These are phyloP conservation scores for Lethenteron reissneri DNA, from an alignment of 2,113 vertebrate species.

Conservation along the genomic window DNA sequence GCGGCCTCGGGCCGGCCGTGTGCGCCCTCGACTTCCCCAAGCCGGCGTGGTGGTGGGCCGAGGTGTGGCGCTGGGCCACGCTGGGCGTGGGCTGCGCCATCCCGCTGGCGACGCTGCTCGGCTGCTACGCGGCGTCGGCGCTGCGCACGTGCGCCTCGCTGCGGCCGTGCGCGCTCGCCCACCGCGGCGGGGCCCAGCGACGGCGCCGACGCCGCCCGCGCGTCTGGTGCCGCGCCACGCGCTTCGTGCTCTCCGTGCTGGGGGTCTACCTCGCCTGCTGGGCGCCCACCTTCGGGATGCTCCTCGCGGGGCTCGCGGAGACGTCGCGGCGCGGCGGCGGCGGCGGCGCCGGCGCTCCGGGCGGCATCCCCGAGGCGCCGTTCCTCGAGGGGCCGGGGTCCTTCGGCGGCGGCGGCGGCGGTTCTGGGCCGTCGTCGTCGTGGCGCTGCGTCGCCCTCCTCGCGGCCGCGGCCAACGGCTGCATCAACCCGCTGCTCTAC, in stretches of 20 bases:
- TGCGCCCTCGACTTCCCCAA: neutral
- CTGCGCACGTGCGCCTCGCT: neutral
- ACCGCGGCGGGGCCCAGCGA: neutral
- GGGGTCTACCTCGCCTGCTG: neutral
- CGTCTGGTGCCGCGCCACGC: slow-evolving; percentile 1
- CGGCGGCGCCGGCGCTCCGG: neutral
- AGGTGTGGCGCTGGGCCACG: slow-evolving; percentile 6
- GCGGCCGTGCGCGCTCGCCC: neutral
- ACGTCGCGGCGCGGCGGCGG: neutral
- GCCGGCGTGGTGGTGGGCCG: slow-evolving; percentile 4
- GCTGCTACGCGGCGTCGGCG: neutral
- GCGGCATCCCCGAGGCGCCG: too few relatives aligned
- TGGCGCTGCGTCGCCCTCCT: neutral
- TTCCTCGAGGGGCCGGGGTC: too few relatives aligned
- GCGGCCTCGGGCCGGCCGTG: neutral
- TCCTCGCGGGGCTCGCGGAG: neutral
- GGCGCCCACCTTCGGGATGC: neutral
- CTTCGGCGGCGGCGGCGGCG: too few relatives aligned
- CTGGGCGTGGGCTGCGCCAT: neutral
- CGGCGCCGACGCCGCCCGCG: neutral
- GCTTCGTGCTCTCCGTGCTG: slow-evolving; percentile 1
- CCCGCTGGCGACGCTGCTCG: neutral
- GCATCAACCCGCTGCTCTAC: slow-evolving; percentile 5
- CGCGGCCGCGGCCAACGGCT: neutral
- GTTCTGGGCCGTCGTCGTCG: too few relatives aligned